Base-by-base conservation (phyloP, 2,888 invertebrate species). In the Napeogenes inachia region DNA sequence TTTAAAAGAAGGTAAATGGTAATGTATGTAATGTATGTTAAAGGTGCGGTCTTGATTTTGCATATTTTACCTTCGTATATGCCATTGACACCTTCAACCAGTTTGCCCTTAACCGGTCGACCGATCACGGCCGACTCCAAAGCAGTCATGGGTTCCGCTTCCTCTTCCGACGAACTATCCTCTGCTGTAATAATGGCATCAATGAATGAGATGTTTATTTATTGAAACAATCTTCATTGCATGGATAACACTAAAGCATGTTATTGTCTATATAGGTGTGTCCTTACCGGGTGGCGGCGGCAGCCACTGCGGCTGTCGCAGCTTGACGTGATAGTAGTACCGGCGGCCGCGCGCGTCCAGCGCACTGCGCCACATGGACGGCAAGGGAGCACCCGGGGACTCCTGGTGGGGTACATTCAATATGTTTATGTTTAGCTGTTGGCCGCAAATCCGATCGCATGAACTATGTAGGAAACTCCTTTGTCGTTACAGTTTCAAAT, bases 241-340 rank as follows among this genome's bases (percentile, higher is more conserved):
- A 21, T 21, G n/a, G n/a, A 21, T 21, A 21, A 21, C 21, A 21
- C 21, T 21, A 21, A 21, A 21, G 21, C 21, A 21, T 21, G 21
- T 21, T 1, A 21, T 21, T 38, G 38, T 2, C 8, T 6, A 38
- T 38, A 8, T 10, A 42, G 8, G 8, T 6, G 10, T 10, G 42
- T 42, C 54, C 56, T 21, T 60, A 81, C 54, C 85, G 1, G 91
- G 91, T 62, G 83, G 78, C 63, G 94, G 95, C 42, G 95, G 95
- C 70, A 93, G 86, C 97, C 97, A 97, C 78, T 96, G 96, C 32
- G 96, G 92, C 71, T 94, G 91, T 6, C 96, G 89, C 57, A 94
- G 91, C 80, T 94, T 95, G 2, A 94, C 91, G 81, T 99, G 97
- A 86, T 98, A 99, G 88, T 97, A 99, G 84, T 98, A 99, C 0